phyloP scores from a whole-genome alignment of 2,113 vertebrate genomes.

The Nesogale talazaci region DNA sequence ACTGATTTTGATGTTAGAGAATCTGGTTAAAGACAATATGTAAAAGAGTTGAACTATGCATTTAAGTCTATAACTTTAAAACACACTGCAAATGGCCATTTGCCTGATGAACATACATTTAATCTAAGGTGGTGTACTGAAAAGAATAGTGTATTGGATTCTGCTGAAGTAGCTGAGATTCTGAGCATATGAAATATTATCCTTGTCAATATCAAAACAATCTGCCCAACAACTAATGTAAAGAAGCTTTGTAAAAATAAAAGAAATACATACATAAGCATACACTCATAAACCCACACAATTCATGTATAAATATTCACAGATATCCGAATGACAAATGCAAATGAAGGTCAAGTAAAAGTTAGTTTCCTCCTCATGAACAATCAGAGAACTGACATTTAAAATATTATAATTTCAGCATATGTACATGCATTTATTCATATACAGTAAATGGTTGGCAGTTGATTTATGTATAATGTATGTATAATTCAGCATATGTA shows the following conservation, averaged over 20 bases:
- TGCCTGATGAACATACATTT: not conserved
- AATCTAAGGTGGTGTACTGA: not conserved
- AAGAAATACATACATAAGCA: not conserved
- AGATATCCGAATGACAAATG: constrained; percentile 45
- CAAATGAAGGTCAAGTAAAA: constrained; percentile 48
- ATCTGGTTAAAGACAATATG: too few relatives aligned
- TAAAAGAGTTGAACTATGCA: not conserved
- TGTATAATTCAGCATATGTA: constrained; percentile 68
- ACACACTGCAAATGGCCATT: not conserved
- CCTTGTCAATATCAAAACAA: not conserved
- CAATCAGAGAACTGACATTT: constrained; percentile 35
- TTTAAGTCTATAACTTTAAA: not conserved
- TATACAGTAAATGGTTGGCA: constrained; percentile 64
- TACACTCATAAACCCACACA: not conserved
- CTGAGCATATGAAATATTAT: not conserved
- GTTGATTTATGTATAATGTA: constrained; percentile 34
- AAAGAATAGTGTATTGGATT: not conserved
- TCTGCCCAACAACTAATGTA: not conserved
- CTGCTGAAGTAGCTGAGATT: not conserved
- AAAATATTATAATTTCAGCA: constrained; percentile 59
- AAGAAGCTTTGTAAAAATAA: not conserved
- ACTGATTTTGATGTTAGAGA: too few relatives aligned
- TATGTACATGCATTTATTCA: constrained; percentile 78
- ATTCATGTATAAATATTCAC: not conserved
- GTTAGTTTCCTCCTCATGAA: not conserved